These are phyloP conservation scores for Polydrusus tereticollis DNA, from an alignment of 2,888 invertebrate genomes.

Conservation along the genomic window DNA sequence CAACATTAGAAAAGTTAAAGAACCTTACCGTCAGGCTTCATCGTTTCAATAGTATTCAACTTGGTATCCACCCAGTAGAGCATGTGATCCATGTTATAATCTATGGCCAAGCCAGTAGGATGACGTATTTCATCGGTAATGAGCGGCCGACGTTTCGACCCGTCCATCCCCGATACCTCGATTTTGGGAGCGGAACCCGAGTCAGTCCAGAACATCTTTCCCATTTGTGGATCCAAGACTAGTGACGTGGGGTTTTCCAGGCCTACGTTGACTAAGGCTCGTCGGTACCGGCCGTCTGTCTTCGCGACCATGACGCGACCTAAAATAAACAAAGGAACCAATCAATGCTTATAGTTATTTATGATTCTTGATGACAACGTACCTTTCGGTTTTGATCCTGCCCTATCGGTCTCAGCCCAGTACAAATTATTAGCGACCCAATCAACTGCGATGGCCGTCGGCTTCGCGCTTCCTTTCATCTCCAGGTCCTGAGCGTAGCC, in stretches of 20 bases:
- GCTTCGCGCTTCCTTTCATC: constrained; percentile 86
- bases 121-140: constrained; percentile 85
- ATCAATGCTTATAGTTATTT: no score
- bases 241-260: constrained; percentile 91
- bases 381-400: constrained; percentile 81
- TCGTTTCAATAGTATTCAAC: constrained; percentile 88
- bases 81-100: constrained; percentile 89
- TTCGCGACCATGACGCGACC: constrained; percentile 86
- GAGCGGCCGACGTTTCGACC: constrained; percentile 85
- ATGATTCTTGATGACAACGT: no score
- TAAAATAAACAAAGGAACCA: constrained; percentile 3
- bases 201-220: constrained; percentile 95
- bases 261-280: constrained; percentile 83
- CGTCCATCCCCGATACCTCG: constrained; percentile 97
- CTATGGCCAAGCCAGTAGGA: constrained; percentile 92
- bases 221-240: constrained; percentile 87
- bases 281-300: constrained; percentile 89
- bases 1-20: background rate
- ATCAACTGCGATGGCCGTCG: constrained; percentile 92
- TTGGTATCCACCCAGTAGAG: constrained; percentile 98
- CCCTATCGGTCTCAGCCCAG: constrained; percentile 89
- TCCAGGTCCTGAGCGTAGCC: constrained; percentile 90
- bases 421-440: constrained; percentile 95
- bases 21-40: constrained; percentile 80
- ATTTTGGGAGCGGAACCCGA: constrained; percentile 93